Percentiles rank a stretch among this genome's conserved stretches.
Evolutionary conservation across 1,140 invertebrate species (phyloP).

Genomic region (Listronotus oregonensis): DNA sequence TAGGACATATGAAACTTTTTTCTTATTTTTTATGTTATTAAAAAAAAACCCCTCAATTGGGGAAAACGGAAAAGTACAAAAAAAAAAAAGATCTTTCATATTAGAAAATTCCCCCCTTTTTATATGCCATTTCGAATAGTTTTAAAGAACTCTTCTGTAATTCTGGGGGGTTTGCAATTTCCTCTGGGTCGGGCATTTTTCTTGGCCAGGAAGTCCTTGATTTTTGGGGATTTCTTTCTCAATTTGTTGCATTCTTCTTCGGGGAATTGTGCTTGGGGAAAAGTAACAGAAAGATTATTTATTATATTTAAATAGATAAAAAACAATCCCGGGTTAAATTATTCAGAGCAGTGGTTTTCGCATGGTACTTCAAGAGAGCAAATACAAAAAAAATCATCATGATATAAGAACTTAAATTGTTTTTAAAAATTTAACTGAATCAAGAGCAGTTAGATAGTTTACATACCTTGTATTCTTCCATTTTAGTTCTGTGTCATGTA

Average conservation of each 20-base stretch:
- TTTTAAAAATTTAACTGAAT: too few relatives aligned
- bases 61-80: too few relatives aligned
- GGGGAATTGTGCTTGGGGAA: slow-evolving; percentile 31
- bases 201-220: slow-evolving; percentile 83
- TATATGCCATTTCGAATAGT: slow-evolving; percentile 99
- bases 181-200: slow-evolving; percentile 91
- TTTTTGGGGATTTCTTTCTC: slow-evolving; percentile 81
- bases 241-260: slow-evolving; percentile 80
- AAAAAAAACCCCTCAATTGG: too few relatives aligned
- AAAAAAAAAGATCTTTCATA: too few relatives aligned
- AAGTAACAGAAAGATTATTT: neutral
- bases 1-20: too few relatives aligned
- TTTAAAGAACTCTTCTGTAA: slow-evolving; percentile 97
- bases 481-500: slow-evolving; percentile 98
- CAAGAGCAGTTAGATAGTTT: too few relatives aligned
- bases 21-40: too few relatives aligned
- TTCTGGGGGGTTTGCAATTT: slow-evolving; percentile 82
- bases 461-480: slow-evolving; percentile 91
- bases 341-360: slow-evolving; percentile 1
- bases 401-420: too few relatives aligned
- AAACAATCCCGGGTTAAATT: too few relatives aligned
- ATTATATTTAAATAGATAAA: too few relatives aligned
- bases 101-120: slow-evolving; percentile 76
- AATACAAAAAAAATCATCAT: too few relatives aligned
- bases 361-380: too few relatives aligned